These are phyloP conservation scores for Tubulanus polymorphus DNA, from an alignment of 2,888 invertebrate species.

Conservation along the genomic window DNA sequence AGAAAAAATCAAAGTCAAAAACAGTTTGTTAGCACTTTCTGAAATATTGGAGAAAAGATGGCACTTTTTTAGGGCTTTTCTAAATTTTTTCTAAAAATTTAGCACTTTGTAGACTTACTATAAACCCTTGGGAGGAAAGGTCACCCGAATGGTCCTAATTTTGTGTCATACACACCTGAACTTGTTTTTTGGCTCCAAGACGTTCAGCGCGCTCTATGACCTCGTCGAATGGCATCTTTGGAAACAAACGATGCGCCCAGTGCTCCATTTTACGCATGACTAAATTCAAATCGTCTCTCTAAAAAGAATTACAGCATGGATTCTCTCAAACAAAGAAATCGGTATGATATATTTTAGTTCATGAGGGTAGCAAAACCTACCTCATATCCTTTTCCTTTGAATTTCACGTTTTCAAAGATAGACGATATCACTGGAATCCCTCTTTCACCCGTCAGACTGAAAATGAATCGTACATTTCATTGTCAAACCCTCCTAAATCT, in stretches of 20 bases:
- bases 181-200: slow-evolving; percentile 74
- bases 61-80: too few species aligned
- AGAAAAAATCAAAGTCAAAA: too few species aligned
- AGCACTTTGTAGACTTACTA: too few species aligned
- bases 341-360: too few species aligned
- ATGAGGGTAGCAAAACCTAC: slow-evolving; percentile 25
- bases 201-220: slow-evolving; percentile 74
- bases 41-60: too few species aligned
- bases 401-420: slow-evolving; percentile 76
- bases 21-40: too few species aligned
- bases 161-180: too few species aligned
- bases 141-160: too few species aligned
- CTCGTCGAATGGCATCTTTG: slow-evolving; percentile 83
- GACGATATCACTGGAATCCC: slow-evolving; percentile 78
- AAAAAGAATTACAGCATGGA: slow-evolving; percentile 10
- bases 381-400: slow-evolving; percentile 75
- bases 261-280: slow-evolving; percentile 81
- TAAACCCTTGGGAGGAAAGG: too few species aligned
- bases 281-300: slow-evolving; percentile 74
- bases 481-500: neutral
- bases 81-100: too few species aligned
- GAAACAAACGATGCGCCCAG: slow-evolving; percentile 90
- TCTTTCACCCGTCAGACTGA: slow-evolving; percentile 67
- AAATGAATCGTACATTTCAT: slow-evolving; percentile 2
- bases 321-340: neutral